phyloP scores from a whole-genome alignment of 2,113 vertebrate genomes.

The Notechis scutatus region DNA sequence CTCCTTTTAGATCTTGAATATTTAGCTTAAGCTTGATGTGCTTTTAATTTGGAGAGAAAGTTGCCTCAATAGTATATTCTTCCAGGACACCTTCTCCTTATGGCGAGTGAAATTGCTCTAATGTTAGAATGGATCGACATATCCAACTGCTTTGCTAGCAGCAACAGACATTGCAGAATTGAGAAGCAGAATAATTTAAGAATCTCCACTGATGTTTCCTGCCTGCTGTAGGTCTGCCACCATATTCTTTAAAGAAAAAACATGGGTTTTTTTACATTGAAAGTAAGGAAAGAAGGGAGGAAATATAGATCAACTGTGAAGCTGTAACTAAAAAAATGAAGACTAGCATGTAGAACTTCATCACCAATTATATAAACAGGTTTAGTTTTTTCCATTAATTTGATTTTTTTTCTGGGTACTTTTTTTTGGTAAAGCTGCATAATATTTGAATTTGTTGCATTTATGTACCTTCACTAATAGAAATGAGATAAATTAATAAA shows the following conservation, averaged over 20 bases:
- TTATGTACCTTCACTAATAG: background rate
- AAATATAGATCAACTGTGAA: background rate
- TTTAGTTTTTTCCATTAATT: slow-evolving; percentile 43
- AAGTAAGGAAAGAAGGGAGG: background rate
- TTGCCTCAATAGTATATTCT: background rate
- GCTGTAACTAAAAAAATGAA: background rate
- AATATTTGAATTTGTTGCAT: background rate
- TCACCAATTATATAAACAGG: background rate
- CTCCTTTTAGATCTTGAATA: background rate
- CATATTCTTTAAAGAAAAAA: background rate
- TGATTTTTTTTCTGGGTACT: slow-evolving; percentile 47
- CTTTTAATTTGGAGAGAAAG: background rate
- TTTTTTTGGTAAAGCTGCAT: slow-evolving; percentile 34
- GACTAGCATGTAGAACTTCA: background rate
- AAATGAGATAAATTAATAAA: background rate
- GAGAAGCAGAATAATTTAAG: background rate
- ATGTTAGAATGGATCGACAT: background rate
- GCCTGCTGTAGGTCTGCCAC: background rate
- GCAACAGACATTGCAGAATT: background rate
- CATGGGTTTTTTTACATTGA: background rate
- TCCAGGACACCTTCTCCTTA: background rate
- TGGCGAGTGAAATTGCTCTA: background rate
- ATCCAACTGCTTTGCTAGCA: background rate
- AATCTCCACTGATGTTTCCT: background rate
- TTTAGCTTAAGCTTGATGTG: background rate